These are phyloP conservation scores for Holothuria scabra DNA, from an alignment of 53 echinoderm and acorn worm genomes.

Conservation along the genomic window DNA sequence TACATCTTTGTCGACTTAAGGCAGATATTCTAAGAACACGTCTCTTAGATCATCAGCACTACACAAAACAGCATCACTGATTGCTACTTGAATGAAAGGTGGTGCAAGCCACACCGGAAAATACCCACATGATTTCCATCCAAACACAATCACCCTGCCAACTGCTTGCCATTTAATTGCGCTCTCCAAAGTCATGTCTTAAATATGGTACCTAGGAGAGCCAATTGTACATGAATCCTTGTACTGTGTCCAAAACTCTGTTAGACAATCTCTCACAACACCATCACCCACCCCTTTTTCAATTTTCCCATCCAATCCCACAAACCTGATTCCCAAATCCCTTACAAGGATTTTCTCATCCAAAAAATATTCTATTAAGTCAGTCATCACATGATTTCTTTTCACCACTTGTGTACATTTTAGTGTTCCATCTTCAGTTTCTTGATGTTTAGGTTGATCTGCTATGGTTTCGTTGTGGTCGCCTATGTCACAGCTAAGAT, in stretches of 20 bases:
- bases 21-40: background rate
- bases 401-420: too few species aligned
- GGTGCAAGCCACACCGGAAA: background rate
- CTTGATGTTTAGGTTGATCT: too few species aligned
- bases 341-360: too few species aligned
- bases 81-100: background rate
- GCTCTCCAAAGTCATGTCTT: background rate
- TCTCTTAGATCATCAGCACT: background rate
- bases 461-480: too few species aligned
- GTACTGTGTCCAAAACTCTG: background rate
- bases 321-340: too few species aligned
- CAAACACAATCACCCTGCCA: background rate
- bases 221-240: background rate
- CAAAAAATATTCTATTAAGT: too few species aligned
- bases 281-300: constrained; percentile 1
- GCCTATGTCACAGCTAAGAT: too few species aligned
- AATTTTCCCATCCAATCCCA: too few species aligned
- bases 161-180: background rate
- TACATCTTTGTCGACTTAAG: background rate
- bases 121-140: background rate
- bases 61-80: background rate
- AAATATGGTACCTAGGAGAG: background rate
- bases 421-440: too few species aligned
- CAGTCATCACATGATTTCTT: too few species aligned
- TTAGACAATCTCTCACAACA: background rate